Percentiles rank a stretch among this genome's conserved stretches.
phyloP scores from a whole-genome alignment of 2,113 vertebrate genomes.

The Pachycephala philippinensis region DNA sequence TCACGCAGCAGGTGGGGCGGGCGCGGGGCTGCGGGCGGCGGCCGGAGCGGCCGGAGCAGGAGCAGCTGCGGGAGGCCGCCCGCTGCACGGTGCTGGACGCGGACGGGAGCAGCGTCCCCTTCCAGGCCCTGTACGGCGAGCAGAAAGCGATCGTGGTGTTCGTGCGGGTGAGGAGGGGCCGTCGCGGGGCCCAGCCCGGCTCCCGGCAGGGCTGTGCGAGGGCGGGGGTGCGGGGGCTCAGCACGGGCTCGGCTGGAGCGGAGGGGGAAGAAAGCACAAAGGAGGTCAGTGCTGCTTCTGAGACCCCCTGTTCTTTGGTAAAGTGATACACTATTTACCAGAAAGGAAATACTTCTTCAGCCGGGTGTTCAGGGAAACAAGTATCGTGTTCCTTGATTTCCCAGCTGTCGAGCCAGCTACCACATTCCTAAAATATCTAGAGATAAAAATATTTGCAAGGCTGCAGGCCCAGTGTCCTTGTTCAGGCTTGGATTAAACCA shows the following conservation, averaged over 20 bases:
- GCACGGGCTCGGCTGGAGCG: neutral
- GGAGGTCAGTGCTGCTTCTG: neutral
- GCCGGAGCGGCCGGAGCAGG: neutral
- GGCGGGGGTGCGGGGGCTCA: fast-evolving
- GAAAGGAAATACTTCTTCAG: neutral
- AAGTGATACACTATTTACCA: neutral
- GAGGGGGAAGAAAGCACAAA: fast-evolving
- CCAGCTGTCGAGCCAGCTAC: neutral
- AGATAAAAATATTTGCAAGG: neutral
- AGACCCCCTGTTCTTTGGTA: neutral
- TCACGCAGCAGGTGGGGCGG: slow-evolving; percentile 77
- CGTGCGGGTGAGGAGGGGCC: slow-evolving; percentile 83
- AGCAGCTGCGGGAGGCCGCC: slow-evolving; percentile 49
- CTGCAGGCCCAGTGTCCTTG: neutral
- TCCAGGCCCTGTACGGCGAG: slow-evolving; percentile 77
- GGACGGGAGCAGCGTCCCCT: slow-evolving; percentile 65
- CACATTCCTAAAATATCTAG: neutral
- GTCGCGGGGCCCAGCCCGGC: neutral
- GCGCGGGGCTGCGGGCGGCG: neutral
- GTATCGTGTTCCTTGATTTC: neutral
- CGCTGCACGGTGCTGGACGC: slow-evolving; percentile 74
- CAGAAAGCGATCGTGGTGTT: slow-evolving; percentile 84
- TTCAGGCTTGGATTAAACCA: neutral
- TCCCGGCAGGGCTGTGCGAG: neutral
- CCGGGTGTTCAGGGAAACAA: neutral